phyloP scores from a whole-genome alignment of 1,140 invertebrate species.

The Cataglyphis hispanica region DNA sequence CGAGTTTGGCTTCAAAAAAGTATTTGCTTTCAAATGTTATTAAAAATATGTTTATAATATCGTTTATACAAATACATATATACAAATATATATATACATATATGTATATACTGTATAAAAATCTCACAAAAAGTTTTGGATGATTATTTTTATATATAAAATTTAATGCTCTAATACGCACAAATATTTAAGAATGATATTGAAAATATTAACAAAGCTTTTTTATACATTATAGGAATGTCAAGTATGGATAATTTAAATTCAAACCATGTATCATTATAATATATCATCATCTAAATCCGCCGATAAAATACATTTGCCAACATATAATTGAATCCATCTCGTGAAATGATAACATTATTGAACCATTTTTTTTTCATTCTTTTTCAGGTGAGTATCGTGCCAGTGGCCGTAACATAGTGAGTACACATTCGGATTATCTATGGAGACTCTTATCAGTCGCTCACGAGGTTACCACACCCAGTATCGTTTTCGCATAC shows the following conservation, averaged over 20 bases:
- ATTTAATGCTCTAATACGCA: too few species aligned
- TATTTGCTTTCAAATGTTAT: too few species aligned
- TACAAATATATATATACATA: too few species aligned
- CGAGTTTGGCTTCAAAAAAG: too few species aligned
- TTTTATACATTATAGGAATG: not conserved
- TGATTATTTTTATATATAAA: not conserved
- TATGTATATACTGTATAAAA: too few species aligned
- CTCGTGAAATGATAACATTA: not conserved
- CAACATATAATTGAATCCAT: not conserved
- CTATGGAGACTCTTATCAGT: not conserved
- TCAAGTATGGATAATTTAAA: not conserved
- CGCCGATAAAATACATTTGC: not conserved
- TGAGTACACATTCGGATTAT: conserved; percentile 36
- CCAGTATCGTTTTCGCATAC: conserved; percentile 67
- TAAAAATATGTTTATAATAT: too few species aligned
- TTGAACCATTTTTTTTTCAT: not conserved
- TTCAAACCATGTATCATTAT: not conserved
- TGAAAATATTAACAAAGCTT: not conserved
- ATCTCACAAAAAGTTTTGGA: too few species aligned
- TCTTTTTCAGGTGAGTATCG: conserved; percentile 60
- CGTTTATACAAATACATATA: too few species aligned
- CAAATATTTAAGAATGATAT: conserved; percentile 24
- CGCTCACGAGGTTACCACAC: conserved; percentile 49
- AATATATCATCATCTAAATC: not conserved
- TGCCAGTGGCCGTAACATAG: not conserved